Evolutionary conservation across 2,888 invertebrate species (phyloP).

Genomic region (Papilio elwesi): DNA sequence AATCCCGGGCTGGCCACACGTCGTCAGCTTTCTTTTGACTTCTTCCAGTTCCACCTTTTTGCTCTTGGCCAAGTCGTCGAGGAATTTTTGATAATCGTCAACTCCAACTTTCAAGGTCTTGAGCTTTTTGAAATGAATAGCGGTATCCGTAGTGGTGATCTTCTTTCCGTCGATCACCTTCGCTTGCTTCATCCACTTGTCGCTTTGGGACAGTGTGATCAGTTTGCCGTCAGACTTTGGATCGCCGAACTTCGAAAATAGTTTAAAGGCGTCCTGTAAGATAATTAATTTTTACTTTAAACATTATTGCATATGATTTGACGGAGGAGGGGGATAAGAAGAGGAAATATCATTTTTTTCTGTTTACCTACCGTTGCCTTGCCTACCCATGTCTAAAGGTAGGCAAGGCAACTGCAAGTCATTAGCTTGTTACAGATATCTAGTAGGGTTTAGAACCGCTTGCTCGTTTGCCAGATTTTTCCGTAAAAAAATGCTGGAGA

Average conservation of each 20-base stretch:
- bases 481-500: no score
- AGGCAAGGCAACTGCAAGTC: no score
- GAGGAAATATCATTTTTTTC: no score
- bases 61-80: constrained; percentile 93
- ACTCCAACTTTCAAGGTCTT: constrained; percentile 91
- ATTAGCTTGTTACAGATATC: no score
- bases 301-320: neutral
- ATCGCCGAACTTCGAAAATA: constrained; percentile 95
- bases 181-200: constrained; percentile 98
- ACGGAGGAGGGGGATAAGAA: no score
- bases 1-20: constrained; percentile 91
- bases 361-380: no score
- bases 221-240: constrained; percentile 92
- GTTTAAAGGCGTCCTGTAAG: constrained; percentile 89
- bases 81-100: constrained; percentile 92
- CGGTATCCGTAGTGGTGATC: constrained; percentile 95
- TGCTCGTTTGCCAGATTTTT: no score
- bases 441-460: no score
- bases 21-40: constrained; percentile 91
- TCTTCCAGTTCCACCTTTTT: constrained; percentile 92
- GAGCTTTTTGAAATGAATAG: constrained; percentile 94
- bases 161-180: constrained; percentile 91
- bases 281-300: neutral
- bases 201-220: constrained; percentile 94
- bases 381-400: no score